phyloP scores from a whole-genome alignment of 2,113 vertebrate genomes.

The Nansenia antarctica region DNA sequence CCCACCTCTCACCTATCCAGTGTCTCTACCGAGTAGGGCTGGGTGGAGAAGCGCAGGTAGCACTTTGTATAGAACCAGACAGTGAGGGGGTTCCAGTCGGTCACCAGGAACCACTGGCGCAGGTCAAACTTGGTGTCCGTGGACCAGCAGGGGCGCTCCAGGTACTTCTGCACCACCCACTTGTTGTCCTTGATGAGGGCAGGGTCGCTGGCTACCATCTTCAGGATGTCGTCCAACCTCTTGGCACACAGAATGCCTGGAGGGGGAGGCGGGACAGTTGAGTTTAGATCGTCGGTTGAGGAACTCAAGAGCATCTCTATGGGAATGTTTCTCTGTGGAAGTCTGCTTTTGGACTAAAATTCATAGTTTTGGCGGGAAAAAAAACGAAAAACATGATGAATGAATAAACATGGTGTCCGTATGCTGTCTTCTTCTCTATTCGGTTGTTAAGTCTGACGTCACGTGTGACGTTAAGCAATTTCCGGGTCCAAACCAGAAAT shows the following conservation, averaged over 20 bases:
- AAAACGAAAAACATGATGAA: neutral
- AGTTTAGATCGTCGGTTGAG: too few species aligned
- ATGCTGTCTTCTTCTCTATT: too few species aligned
- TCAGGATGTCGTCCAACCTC: conserved; percentile 81
- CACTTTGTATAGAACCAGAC: conserved; percentile 90
- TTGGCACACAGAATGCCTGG: conserved; percentile 83
- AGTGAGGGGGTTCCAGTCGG: conserved; percentile 92
- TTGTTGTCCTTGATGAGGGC: conserved; percentile 69
- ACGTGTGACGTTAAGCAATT: too few species aligned
- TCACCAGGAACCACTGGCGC: conserved; percentile 94
- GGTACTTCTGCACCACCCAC: conserved; percentile 96
- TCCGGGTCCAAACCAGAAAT: too few species aligned
- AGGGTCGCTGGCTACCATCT: conserved; percentile 61
- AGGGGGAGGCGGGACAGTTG: neutral
- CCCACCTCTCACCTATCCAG: conserved; percentile 83
- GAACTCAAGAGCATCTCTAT: too few species aligned
- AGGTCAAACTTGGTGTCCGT: conserved; percentile 91
- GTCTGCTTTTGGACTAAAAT: neutral
- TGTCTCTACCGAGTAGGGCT: conserved; percentile 81
- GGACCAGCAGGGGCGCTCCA: conserved; percentile 87
- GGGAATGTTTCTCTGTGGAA: too few species aligned
- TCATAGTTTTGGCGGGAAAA: neutral
- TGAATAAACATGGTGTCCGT: neutral
- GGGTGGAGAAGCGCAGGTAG: conserved; percentile 92
- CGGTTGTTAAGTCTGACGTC: too few species aligned